Evolutionary conservation across 2,113 vertebrate species (phyloP).

Genomic region (Ailuropoda melanoleuca): DNA sequence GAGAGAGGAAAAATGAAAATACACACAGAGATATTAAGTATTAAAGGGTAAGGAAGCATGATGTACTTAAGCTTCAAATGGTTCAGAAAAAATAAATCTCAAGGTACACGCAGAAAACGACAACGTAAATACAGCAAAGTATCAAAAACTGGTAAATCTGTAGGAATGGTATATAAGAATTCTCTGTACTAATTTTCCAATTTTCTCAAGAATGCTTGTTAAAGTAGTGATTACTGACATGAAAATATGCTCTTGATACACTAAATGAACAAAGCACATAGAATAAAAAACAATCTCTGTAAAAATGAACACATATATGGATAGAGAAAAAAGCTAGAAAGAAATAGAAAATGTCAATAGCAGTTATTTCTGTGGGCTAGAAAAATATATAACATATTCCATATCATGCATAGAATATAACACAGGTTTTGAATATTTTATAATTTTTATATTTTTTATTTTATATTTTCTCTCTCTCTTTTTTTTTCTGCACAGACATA

Average conservation of each 20-base stretch:
- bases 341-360: not conserved
- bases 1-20: not conserved
- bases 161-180: not conserved
- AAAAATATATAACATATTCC: not conserved
- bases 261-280: not conserved
- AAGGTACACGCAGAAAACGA: not conserved
- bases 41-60: not conserved
- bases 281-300: not conserved
- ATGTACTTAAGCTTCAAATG: not conserved
- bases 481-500: not conserved
- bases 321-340: not conserved
- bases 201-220: not conserved
- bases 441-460: not conserved
- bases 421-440: not conserved
- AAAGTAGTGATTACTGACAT: not conserved
- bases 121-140: not conserved
- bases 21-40: not conserved
- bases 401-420: not conserved
- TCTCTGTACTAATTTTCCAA: not conserved
- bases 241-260: not conserved
- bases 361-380: not conserved
- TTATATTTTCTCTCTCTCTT: not conserved
- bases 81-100: not conserved
- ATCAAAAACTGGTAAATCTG: not conserved
- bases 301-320: not conserved